These are phyloP conservation scores for Bombyx mandarina DNA, from an alignment of 1,140 invertebrate species.

Conservation along the genomic window DNA sequence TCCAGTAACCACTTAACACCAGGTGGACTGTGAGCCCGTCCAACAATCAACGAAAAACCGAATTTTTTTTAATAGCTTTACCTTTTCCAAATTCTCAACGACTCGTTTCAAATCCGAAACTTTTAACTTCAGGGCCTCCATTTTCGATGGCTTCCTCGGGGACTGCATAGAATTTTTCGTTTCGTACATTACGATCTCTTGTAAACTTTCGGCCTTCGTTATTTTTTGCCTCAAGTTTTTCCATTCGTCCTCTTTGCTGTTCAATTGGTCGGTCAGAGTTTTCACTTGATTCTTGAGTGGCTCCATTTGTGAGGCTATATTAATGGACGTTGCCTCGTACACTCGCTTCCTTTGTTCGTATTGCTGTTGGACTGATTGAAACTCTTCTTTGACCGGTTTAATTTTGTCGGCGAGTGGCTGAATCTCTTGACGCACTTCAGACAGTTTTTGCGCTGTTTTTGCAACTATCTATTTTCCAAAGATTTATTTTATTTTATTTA, in stretches of 20 bases:
- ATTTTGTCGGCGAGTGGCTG: conserved; percentile 60
- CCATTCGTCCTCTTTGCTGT: conserved; percentile 67
- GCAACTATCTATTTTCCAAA: conserved; percentile 43
- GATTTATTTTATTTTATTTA: conserved; percentile 2
- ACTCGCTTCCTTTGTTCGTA: conserved; percentile 68
- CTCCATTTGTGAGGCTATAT: conserved; percentile 68
- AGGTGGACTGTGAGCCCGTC: no score
- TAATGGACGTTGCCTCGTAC: conserved; percentile 66
- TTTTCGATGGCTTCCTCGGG: conserved; percentile 60
- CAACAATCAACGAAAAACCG: no score
- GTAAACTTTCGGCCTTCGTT: conserved; percentile 66
- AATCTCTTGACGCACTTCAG: conserved; percentile 63
- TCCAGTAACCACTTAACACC: no score
- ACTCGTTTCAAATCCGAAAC: conserved; percentile 53
- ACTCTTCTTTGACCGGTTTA: conserved; percentile 65
- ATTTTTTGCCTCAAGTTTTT: conserved; percentile 68
- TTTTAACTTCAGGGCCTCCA: conserved; percentile 59
- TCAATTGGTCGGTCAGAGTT: conserved; percentile 55
- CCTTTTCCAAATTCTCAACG: conserved; percentile 62
- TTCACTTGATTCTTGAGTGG: conserved; percentile 61
- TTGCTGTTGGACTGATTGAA: conserved; percentile 62
- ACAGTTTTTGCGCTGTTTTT: conserved; percentile 60
- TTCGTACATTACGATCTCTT: conserved; percentile 64
- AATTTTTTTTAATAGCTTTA: conserved; percentile 11
- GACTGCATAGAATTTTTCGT: conserved; percentile 67